These are phyloP conservation scores for Athrips mouffetella DNA, from an alignment of 2,888 invertebrate genomes.

Conservation along the genomic window DNA sequence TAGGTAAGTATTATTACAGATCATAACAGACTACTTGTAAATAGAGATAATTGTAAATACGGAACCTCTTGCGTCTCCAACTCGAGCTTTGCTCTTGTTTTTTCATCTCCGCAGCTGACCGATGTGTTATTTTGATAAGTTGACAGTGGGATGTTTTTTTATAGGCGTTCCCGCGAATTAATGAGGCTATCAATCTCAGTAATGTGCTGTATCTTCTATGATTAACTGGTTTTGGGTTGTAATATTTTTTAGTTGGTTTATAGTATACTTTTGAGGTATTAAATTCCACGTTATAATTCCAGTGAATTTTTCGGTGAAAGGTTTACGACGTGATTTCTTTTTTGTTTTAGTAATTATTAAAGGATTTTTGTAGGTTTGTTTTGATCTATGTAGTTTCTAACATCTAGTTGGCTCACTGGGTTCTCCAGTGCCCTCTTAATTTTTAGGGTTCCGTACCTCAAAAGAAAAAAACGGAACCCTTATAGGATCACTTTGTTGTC, in stretches of 20 bases:
- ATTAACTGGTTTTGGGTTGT: not conserved
- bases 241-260: not conserved
- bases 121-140: constrained; percentile 15
- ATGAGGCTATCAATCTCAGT: constrained; percentile 13
- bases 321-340: too few relatives aligned
- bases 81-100: not conserved
- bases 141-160: constrained; percentile 12
- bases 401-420: too few relatives aligned
- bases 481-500: too few relatives aligned
- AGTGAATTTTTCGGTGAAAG: not conserved
- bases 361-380: too few relatives aligned
- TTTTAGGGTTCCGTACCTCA: too few relatives aligned
- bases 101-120: not conserved
- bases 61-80: not conserved
- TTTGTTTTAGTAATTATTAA: too few relatives aligned
- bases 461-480: too few relatives aligned
- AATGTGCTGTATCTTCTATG: constrained; percentile 6
- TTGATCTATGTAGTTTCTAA: too few relatives aligned
- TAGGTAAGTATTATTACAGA: too few relatives aligned
- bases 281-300: not conserved
- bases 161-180: constrained; percentile 4
- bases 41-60: too few relatives aligned
- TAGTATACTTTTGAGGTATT: not conserved
- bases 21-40: too few relatives aligned
- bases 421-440: too few relatives aligned